phyloP scores from a whole-genome alignment of 1,140 invertebrate species.

The Bombus pascuorum region DNA sequence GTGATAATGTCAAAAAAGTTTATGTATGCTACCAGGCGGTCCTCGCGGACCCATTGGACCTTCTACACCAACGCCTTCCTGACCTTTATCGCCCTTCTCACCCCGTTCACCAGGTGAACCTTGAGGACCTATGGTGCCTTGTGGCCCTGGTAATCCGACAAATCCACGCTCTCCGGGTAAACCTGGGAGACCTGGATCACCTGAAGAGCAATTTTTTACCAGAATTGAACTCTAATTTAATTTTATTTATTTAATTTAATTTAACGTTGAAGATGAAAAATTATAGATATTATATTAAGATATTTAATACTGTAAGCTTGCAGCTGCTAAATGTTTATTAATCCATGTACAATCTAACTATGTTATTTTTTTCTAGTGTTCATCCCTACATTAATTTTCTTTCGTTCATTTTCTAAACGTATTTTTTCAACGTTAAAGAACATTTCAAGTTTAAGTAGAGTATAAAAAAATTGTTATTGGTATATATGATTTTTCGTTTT shows the following conservation, averaged over 20 bases:
- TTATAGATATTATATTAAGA: not conserved
- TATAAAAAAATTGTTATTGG: no score
- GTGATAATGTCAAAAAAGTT: not conserved
- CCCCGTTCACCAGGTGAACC: conserved; percentile 86
- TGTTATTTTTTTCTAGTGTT: not conserved
- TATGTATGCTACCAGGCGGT: conserved; percentile 82
- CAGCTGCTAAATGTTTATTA: not conserved
- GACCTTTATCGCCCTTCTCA: conserved; percentile 88
- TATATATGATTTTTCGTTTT: no score
- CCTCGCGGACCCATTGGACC: conserved; percentile 87
- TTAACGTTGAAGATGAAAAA: not conserved
- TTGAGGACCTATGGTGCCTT: conserved; percentile 83
- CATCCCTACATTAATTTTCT: not conserved
- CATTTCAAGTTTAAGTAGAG: no score
- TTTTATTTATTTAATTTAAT: not conserved
- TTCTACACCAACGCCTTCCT: conserved; percentile 86
- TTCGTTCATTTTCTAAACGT: not conserved
- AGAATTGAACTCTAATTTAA: conserved; percentile 2
- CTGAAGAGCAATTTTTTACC: conserved; percentile 62
- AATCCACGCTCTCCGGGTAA: conserved; percentile 85
- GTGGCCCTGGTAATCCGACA: conserved; percentile 85
- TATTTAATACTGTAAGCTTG: not conserved
- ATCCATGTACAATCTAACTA: not conserved
- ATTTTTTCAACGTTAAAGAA: no score
- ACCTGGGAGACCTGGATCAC: conserved; percentile 82